Conservation (phyloP, 2,797 vertebrate species). For the Mus caroli region DNA sequence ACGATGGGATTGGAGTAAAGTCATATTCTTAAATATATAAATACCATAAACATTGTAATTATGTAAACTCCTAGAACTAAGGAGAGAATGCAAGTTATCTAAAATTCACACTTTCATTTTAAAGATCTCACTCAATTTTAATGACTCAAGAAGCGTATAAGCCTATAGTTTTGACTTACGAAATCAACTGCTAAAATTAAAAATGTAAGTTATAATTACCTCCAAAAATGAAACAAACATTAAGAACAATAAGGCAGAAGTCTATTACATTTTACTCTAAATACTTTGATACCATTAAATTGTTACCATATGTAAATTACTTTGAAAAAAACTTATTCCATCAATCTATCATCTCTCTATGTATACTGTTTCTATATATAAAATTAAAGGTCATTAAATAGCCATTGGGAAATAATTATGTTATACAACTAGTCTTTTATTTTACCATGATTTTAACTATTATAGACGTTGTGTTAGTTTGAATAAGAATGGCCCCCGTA, state of each 20-base stretch:
- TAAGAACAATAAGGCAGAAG: neutral
- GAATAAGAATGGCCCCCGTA: neutral
- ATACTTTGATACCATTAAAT: neutral
- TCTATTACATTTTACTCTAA: neutral
- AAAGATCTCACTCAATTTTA: constrained; percentile 26
- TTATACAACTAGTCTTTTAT: constrained; percentile 11
- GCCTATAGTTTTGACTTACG: neutral
- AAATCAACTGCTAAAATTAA: neutral
- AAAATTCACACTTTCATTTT: constrained; percentile 27
- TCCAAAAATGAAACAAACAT: neutral
- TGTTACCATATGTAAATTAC: neutral
- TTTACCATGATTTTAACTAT: constrained; percentile 16
- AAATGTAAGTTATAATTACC: constrained; percentile 18
- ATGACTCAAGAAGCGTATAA: constrained; percentile 19
- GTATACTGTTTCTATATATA: neutral
- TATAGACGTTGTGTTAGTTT: neutral
- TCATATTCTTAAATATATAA: neutral
- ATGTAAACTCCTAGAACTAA: neutral
- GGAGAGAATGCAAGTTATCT: neutral
- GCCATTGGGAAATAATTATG: constrained; percentile 29
- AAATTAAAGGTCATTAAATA: neutral
- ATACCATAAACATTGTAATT: constrained; percentile 20
- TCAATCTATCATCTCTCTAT: neutral
- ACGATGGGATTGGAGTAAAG: neutral
- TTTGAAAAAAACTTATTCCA: neutral